Conservation (phyloP, 2,113 vertebrate genomes). For the Cyprinus carpio region DNA sequence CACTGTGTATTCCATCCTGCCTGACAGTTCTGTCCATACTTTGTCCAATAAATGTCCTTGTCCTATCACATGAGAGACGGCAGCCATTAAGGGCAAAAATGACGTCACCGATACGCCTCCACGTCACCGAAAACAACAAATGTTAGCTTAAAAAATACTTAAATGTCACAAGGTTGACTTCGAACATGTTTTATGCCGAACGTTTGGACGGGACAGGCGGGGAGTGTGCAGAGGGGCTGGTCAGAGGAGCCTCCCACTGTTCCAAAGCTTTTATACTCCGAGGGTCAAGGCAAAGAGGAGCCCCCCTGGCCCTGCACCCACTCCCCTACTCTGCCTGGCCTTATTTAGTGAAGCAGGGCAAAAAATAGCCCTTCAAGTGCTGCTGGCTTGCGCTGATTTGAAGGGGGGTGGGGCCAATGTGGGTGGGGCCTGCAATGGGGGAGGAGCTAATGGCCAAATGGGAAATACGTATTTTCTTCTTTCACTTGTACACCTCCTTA, state of each 20-base stretch:
- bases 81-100: slow-evolving; percentile 7
- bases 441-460: slow-evolving; percentile 8
- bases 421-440: slow-evolving; percentile 41
- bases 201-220: slow-evolving; percentile 1
- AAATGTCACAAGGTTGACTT: slow-evolving; percentile 7
- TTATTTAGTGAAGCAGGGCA: slow-evolving; percentile 97
- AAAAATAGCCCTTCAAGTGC: slow-evolving; percentile 92
- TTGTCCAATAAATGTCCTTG: slow-evolving; percentile 6
- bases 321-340: slow-evolving; percentile 80
- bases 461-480: slow-evolving; percentile 58
- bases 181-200: neutral
- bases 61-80: neutral
- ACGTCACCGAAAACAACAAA: slow-evolving; percentile 14
- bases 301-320: slow-evolving; percentile 57
- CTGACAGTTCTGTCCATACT: slow-evolving; percentile 55
- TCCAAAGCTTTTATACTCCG: slow-evolving; percentile 88
- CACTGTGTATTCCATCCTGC: slow-evolving; percentile 63
- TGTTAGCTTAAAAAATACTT: slow-evolving; percentile 24
- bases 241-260: slow-evolving; percentile 81
- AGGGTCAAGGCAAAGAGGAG: slow-evolving; percentile 74
- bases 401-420: slow-evolving; percentile 16
- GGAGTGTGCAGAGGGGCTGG: slow-evolving; percentile 53
- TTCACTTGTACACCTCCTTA: slow-evolving; percentile 54
- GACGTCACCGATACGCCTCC: neutral
- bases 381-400: slow-evolving; percentile 55